These are phyloP conservation scores for Reticulitermes lucifugus DNA, from an alignment of 2,888 invertebrate species.

Conservation along the genomic window DNA sequence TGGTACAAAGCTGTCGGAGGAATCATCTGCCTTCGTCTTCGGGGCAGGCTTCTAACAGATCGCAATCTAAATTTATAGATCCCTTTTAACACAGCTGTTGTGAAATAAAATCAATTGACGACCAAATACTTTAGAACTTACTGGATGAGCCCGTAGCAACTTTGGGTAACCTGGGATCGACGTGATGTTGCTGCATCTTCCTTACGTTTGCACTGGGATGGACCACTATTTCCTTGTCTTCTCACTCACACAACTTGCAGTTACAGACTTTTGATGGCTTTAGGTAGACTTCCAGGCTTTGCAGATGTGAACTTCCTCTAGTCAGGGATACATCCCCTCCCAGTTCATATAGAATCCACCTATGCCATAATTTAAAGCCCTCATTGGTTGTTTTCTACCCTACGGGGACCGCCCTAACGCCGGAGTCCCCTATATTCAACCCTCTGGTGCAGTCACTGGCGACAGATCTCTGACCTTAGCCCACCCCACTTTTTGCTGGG, in stretches of 20 bases:
- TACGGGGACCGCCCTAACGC: conserved; percentile 33
- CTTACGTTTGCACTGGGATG: neutral
- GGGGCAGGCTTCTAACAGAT: no score
- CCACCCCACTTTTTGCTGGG: conserved; percentile 39
- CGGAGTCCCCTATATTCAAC: conserved; percentile 10
- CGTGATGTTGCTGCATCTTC: conserved; percentile 48
- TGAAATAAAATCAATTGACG: no score
- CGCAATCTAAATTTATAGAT: no score
- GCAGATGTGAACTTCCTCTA: neutral
- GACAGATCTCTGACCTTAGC: conserved; percentile 35
- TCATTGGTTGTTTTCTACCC: conserved; percentile 35
- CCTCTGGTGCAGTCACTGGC: conserved; percentile 35
- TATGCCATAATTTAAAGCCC: conserved; percentile 11
- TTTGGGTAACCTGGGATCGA: conserved; percentile 49
- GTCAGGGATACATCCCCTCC: neutral
- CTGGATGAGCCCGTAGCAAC: conserved; percentile 50
- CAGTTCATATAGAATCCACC: neutral
- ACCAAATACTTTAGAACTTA: conserved; percentile 41
- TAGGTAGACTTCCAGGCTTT: conserved; percentile 27
- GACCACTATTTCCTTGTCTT: neutral
- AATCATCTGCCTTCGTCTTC: no score
- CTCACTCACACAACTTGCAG: conserved; percentile 10
- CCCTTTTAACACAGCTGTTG: no score
- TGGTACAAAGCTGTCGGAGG: no score
- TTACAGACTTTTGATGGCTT: conserved; percentile 30